phyloP scores from a whole-genome alignment of 2,113 vertebrate genomes.

The Equus quagga region DNA sequence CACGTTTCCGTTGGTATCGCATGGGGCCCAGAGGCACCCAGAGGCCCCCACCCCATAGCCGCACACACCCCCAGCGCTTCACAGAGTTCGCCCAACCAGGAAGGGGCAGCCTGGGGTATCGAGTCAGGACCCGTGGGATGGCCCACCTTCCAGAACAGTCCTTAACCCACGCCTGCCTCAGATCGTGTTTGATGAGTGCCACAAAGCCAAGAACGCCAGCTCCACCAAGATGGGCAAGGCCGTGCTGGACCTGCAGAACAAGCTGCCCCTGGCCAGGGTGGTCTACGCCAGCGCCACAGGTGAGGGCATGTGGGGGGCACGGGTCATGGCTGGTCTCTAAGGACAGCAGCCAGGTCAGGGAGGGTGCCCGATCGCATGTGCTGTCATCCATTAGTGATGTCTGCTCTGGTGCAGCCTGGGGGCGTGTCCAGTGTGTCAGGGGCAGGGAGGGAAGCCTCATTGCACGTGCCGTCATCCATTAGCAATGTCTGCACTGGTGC shows the following conservation, averaged over 20 bases:
- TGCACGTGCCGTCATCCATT: accelerated
- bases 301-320: conserved; percentile 68
- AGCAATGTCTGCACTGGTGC: neutral
- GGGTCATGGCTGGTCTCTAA: too few relatives aligned
- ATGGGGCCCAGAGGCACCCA: neutral
- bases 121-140: neutral
- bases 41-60: neutral
- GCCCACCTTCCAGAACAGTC: conserved; percentile 48
- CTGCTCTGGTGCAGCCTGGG: neutral
- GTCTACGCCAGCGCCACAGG: conserved; percentile 99
- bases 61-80: neutral
- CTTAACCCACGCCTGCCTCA: conserved; percentile 88
- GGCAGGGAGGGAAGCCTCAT: neutral
- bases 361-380: accelerated
- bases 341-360: neutral
- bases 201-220: conserved; percentile 99
- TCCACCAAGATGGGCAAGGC: conserved; percentile 99
- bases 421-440: neutral
- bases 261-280: conserved; percentile 95
- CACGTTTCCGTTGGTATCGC: too few relatives aligned
- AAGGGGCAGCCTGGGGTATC: neutral
- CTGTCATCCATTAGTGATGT: neutral
- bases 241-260: conserved; percentile 97
- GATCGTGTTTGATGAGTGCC: conserved; percentile 99
- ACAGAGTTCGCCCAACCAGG: neutral